Evolutionary conservation across 92 coral and sea anemone species (phyloP), one percentile per base, ranked within the genome.

Genomic region (Metridium senile): DNA sequence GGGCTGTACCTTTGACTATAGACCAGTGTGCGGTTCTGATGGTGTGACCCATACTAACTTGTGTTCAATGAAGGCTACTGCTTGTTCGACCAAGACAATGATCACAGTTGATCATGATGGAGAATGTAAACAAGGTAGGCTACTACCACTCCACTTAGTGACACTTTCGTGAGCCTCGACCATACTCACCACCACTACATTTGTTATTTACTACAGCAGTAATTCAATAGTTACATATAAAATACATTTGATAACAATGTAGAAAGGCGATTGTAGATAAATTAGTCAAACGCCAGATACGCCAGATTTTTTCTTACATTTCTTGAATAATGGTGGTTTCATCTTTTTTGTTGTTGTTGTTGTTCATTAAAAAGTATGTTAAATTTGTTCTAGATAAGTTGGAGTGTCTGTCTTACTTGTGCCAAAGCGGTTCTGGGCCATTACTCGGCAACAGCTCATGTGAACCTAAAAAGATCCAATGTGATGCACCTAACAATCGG

Each of bases 21-120:
- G 73, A 21, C 89, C 93, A 23, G 83, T 88, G 11, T 88, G 93
- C 66, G 93, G 93, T 33, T 68, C 89, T 25, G 86, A 88, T 61
- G 89, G 89, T 1, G 72, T 71, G 21, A 88, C 93, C 0, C 84
- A 88, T 43, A 74, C 25, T 2, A 79, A 80, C 59, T 72, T 74
- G 68, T 88, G 93, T 43, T n/a, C 20, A 23, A 56, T 88, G 79
- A 74, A 67, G 53, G 67, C 84, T 11, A 27, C 35, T 19, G 75
- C 80, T 13, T 88, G 93, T 61, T 18, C 53, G n/a, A 49, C 69
- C 27, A 74, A 79, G 58, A 75, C 54, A 26, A 33, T 70, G 64
- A 76, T 88, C 27, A 76, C 61, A 1, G 81, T 88, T 9, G 89
- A 43, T 31, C 75, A 85, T 22, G 64, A 43, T 56, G 93, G 93